phyloP scores from a whole-genome alignment of 1,140 invertebrate genomes.

The Drosophila ironensis region DNA sequence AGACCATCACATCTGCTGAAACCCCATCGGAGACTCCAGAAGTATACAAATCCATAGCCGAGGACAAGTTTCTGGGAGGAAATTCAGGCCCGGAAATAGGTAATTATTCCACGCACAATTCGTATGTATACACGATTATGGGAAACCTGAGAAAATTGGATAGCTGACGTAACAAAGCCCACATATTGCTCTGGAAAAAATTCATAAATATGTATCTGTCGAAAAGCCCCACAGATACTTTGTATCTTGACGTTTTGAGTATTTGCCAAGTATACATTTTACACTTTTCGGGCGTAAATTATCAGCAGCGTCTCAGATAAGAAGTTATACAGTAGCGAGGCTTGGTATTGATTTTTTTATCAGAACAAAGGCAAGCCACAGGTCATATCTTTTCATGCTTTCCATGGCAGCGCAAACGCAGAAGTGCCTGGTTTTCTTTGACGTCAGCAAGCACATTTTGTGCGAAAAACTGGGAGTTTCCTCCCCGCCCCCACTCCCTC shows the following conservation, averaged over 20 bases:
- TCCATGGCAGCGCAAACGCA: constrained; percentile 8
- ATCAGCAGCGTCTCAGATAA: constrained; percentile 26
- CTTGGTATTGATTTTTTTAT: constrained; percentile 22
- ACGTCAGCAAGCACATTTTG: constrained; percentile 26
- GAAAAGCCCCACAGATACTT: not conserved
- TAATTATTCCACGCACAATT: constrained; percentile 18
- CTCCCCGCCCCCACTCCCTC: not conserved
- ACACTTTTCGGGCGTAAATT: too few relatives aligned
- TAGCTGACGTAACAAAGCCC: constrained; percentile 55
- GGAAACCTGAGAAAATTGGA: constrained; percentile 2
- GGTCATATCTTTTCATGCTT: not conserved
- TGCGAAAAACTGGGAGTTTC: not conserved
- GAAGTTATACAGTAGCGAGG: not conserved
- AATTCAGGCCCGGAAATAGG: constrained; percentile 40
- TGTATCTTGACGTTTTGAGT: not conserved
- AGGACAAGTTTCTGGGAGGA: constrained; percentile 39
- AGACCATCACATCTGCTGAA: constrained; percentile 15
- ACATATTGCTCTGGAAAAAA: constrained; percentile 15
- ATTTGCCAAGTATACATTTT: too few relatives aligned
- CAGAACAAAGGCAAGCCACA: constrained; percentile 6
- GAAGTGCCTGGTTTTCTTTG: not conserved
- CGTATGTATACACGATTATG: not conserved
- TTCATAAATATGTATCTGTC: constrained; percentile 11
- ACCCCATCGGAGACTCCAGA: constrained; percentile 9
- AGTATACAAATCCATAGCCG: constrained; percentile 52